These are phyloP conservation scores for Alosa sapidissima DNA, from an alignment of 2,797 vertebrate species.

Conservation along the genomic window DNA sequence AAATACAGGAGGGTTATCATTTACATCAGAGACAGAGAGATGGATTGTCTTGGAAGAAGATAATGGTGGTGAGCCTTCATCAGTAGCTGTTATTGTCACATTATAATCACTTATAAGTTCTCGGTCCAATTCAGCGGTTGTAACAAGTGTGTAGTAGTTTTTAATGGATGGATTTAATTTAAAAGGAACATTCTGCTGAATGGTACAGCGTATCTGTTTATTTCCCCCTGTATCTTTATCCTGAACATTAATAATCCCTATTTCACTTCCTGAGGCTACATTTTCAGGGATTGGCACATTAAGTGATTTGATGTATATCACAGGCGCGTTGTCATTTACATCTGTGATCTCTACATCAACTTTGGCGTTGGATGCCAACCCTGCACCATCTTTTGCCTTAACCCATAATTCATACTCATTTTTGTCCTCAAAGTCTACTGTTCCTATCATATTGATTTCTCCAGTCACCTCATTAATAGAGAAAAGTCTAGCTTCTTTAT, in stretches of 20 bases:
- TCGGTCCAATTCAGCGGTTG: not conserved
- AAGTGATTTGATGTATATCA: conserved; percentile 39
- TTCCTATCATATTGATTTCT: conserved; percentile 50
- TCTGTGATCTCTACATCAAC: conserved; percentile 41
- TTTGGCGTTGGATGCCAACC: conserved; percentile 51
- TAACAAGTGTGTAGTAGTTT: conserved; percentile 40
- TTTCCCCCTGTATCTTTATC: conserved; percentile 50
- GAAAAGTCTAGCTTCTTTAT: conserved; percentile 50
- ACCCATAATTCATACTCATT: conserved; percentile 59
- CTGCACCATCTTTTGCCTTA: conserved; percentile 57
- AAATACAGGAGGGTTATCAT: too few relatives aligned
- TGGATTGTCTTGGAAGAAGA: conserved; percentile 57
- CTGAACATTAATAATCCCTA: conserved; percentile 47
- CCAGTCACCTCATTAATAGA: conserved; percentile 54
- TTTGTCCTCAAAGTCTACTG: conserved; percentile 59
- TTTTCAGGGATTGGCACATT: conserved; percentile 38
- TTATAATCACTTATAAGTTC: too few relatives aligned
- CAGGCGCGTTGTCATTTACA: conserved; percentile 69
- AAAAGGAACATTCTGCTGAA: conserved; percentile 32
- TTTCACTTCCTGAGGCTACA: conserved; percentile 28
- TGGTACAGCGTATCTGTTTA: conserved; percentile 35
- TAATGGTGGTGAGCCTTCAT: not conserved
- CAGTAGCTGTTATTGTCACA: conserved; percentile 7
- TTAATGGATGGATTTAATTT: conserved; percentile 37
- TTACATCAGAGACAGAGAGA: too few relatives aligned